Conservation (phyloP, 2,113 vertebrate species). For the Entelurus aequoreus region DNA sequence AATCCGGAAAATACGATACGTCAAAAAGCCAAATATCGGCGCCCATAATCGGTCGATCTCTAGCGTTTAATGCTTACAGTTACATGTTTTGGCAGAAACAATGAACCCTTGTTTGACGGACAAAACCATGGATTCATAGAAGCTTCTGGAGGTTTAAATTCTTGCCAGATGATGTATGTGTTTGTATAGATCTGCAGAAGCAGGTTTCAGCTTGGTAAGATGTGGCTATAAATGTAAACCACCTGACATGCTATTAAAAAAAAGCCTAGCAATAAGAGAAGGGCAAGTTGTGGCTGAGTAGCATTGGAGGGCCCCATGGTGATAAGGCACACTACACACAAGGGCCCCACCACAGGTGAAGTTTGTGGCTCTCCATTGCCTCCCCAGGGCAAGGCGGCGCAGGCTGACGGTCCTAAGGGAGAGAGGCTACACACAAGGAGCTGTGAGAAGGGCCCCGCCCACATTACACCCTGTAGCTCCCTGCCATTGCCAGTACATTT, state of each 20-base stretch:
- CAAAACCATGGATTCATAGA: constrained; percentile 1
- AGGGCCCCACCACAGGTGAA: constrained; percentile 56
- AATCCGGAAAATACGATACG: too few species aligned
- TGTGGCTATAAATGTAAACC: background rate
- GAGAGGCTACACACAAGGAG: constrained; percentile 74
- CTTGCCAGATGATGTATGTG: background rate
- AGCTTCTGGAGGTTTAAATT: constrained; percentile 1
- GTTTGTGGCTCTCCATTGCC: constrained; percentile 60
- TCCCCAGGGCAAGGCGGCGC: constrained; percentile 52
- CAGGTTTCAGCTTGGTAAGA: constrained; percentile 10
- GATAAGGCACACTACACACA: constrained; percentile 50
- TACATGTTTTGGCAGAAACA: background rate
- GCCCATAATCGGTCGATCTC: too few species aligned
- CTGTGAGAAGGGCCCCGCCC: constrained; percentile 63
- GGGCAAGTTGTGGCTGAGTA: constrained; percentile 23
- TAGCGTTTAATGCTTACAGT: too few species aligned
- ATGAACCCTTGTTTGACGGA: background rate
- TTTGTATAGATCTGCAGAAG: constrained; percentile 2
- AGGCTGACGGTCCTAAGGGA: constrained; percentile 67
- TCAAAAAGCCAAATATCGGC: too few species aligned
- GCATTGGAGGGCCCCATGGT: constrained; percentile 46
- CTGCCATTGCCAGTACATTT: background rate
- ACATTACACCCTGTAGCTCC: background rate
- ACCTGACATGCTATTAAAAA: constrained; percentile 1
- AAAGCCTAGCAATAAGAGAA: constrained; percentile 23